Evolutionary conservation across 2,113 vertebrate species (phyloP), one percentile per base, ranked within the genome.

Genomic region (Felis chaus): DNA sequence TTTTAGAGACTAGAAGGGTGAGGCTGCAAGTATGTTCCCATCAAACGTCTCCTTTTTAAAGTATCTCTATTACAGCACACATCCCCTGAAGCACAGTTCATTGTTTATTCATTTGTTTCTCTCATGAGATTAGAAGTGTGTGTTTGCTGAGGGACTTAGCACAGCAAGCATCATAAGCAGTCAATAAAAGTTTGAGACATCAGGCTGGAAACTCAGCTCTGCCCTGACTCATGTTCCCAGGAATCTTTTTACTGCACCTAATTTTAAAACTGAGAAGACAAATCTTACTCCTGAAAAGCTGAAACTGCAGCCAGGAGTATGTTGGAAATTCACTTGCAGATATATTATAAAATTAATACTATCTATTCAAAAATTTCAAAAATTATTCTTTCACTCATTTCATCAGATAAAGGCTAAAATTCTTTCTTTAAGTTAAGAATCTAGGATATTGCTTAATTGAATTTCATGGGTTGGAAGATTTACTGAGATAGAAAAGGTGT

Each of bases 371-470:
- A 89, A 39, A 1, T 68, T 86, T 81, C 16, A 13, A 83, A 92
- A 76, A 90, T 7, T 45, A n/a, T 41, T 73, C 95, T 91, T 96
- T 81, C 18, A 73, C 74, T 95, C 82, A 85, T 92, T 95, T 94
- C 66, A 79, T 63, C 29, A 89, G 33, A 88, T 65, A 89, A 84
- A 89, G 31, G 89, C 36, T 41, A 36, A 97, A 92, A 21, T 65
- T 66, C 23, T 13, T 33, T 92, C 80, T 87, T 91, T 31, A 86
- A 74, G 48, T 36, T 63, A 87, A 96, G 33, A 91, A 74, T 55
- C 48, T 74, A 92, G 50, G 41, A 86, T 81, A 5, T 27, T 83
- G 53, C 68, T 93, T 69, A 95, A 85, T 78, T 84, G 84, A 97
- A 87, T 81, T 61, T 81, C 39, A 73, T 31, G 69, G 48, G 55